Percentiles rank a stretch among this genome's conserved stretches.
Conservation (phyloP, 2,888 invertebrate species). For the Noctua janthina region DNA sequence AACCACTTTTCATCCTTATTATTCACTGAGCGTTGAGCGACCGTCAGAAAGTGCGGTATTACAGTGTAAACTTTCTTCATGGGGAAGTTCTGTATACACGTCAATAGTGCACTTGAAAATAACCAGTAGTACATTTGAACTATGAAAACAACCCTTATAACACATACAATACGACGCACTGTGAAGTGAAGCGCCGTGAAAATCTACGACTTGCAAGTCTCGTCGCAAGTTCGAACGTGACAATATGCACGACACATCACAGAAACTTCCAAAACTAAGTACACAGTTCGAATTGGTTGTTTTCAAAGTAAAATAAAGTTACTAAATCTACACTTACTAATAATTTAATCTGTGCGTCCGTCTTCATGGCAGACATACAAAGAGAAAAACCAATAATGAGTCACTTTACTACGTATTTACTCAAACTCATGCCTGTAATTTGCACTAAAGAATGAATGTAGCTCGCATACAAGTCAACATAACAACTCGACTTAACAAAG, state of each 20-base stretch:
- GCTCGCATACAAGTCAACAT: neutral
- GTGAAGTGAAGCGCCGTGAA: neutral
- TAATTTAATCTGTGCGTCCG: slow-evolving; percentile 28
- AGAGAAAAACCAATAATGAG: slow-evolving; percentile 12
- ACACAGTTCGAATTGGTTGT: neutral
- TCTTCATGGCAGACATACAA: slow-evolving; percentile 45
- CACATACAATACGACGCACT: neutral
- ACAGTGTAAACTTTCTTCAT: neutral
- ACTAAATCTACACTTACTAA: slow-evolving; percentile 30
- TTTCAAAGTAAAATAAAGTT: neutral
- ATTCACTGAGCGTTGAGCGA: neutral
- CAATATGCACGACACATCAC: neutral
- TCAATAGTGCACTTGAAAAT: neutral
- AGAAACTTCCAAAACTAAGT: neutral
- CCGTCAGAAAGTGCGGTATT: neutral
- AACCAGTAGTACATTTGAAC: neutral
- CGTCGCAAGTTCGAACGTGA: neutral
- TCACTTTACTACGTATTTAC: neutral
- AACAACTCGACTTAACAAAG: neutral
- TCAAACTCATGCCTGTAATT: neutral
- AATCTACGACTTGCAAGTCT: neutral
- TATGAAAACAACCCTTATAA: neutral
- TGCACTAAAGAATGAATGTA: neutral
- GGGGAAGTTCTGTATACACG: neutral
- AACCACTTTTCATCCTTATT: neutral